phyloP scores from a whole-genome alignment of 2,888 invertebrate genomes.

The Baronia brevicornis region DNA sequence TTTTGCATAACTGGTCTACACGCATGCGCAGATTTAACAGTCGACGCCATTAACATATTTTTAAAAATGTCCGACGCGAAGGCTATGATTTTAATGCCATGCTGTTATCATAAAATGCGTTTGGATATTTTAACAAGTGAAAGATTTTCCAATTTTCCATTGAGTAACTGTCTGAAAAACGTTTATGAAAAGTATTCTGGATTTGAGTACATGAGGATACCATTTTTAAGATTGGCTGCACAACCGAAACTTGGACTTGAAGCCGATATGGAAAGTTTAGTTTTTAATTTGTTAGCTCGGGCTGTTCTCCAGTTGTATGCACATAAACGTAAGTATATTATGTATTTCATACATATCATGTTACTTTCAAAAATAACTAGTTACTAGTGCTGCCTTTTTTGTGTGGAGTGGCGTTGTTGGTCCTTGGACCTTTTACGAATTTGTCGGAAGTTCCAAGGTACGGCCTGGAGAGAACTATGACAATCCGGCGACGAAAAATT shows the following conservation, averaged over 20 bases:
- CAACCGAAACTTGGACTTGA: slow-evolving; percentile 76
- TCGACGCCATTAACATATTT: slow-evolving; percentile 80
- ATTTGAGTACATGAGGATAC: slow-evolving; percentile 68
- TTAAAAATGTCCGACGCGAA: slow-evolving; percentile 70
- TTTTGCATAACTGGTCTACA: slow-evolving; percentile 79
- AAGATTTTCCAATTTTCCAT: slow-evolving; percentile 79
- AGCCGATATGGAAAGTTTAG: slow-evolving; percentile 65
- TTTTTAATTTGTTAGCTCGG: slow-evolving; percentile 74
- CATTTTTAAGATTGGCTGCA: slow-evolving; percentile 83
- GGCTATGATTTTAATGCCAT: slow-evolving; percentile 81
- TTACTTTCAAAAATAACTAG: not conserved
- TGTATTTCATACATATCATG: not conserved
- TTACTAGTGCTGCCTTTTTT: too few species aligned
- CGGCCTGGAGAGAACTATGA: too few species aligned
- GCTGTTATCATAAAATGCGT: slow-evolving; percentile 85
- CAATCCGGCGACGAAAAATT: too few species aligned
- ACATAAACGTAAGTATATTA: slow-evolving; percentile 63
- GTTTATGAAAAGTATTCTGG: slow-evolving; percentile 43
- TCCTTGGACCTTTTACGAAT: too few species aligned
- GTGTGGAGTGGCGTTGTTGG: too few species aligned
- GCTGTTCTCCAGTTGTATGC: slow-evolving; percentile 79
- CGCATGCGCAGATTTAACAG: slow-evolving; percentile 85
- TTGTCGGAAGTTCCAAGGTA: too few species aligned
- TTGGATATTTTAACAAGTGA: slow-evolving; percentile 16
- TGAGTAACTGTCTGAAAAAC: slow-evolving; percentile 69